phyloP scores from a whole-genome alignment of 2,888 invertebrate genomes.

The Merodon equestris region DNA sequence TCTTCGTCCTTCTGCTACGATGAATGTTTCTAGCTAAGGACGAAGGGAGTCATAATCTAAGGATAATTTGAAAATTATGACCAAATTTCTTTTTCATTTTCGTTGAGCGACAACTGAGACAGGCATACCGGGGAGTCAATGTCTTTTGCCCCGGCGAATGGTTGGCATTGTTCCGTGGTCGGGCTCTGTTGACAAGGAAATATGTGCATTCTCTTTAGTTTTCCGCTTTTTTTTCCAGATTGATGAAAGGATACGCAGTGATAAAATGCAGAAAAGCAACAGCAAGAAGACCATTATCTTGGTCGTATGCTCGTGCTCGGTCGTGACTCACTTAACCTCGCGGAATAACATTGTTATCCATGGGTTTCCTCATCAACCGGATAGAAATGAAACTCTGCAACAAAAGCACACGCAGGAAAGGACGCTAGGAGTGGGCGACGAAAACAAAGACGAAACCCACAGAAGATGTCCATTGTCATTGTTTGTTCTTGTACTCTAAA shows the following conservation, averaged over 20 bases:
- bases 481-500: slow-evolving; percentile 14
- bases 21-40: background rate
- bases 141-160: background rate
- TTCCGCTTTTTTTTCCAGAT: background rate
- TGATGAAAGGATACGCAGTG: slow-evolving; percentile 27
- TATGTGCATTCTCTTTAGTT: slow-evolving; percentile 36
- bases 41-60: slow-evolving; percentile 22
- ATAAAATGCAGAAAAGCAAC: slow-evolving; percentile 12
- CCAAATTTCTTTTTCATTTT: slow-evolving; percentile 14
- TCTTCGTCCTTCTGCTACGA: background rate
- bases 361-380: slow-evolving; percentile 19
- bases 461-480: slow-evolving; percentile 36
- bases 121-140: background rate
- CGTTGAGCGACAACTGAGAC: background rate
- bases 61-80: slow-evolving; percentile 39
- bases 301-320: slow-evolving; percentile 14
- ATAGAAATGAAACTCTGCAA: slow-evolving; percentile 5
- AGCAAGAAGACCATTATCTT: background rate
- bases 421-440: background rate
- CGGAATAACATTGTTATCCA: slow-evolving; percentile 59
- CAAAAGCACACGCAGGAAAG: background rate
- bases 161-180: slow-evolving; percentile 9
- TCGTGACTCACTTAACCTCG: slow-evolving; percentile 50
- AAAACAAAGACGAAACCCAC: slow-evolving; percentile 50
- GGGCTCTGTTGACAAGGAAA: slow-evolving; percentile 40